Evolutionary conservation across 2,113 vertebrate genomes (phyloP).

Genomic region (Ictalurus furcatus): DNA sequence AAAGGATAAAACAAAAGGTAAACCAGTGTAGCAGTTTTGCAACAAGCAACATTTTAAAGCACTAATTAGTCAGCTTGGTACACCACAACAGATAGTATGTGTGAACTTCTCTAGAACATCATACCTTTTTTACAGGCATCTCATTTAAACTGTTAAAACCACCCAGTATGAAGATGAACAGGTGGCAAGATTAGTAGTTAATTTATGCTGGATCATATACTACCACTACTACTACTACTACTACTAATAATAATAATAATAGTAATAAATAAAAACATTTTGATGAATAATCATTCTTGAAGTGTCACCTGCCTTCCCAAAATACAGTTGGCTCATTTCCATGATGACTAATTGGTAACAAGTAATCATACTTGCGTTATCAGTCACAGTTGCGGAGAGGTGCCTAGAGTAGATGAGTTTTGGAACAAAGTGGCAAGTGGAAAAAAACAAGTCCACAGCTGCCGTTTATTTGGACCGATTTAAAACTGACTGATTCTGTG

Average conservation of each 20-base stretch:
- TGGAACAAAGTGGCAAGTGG: neutral
- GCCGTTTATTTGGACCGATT: neutral
- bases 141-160: neutral
- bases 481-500: neutral
- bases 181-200: neutral
- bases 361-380: conserved; percentile 7
- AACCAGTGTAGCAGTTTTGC: neutral
- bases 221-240: too few relatives aligned
- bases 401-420: too few relatives aligned
- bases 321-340: neutral
- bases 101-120: neutral
- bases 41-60: neutral
- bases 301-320: neutral
- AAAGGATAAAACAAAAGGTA: neutral
- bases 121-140: neutral
- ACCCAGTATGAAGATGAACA: neutral
- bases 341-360: neutral
- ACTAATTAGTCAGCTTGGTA: neutral
- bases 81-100: neutral
- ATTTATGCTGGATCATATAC: neutral
- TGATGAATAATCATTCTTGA: neutral
- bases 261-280: neutral
- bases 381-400: neutral
- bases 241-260: neutral
- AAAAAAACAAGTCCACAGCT: neutral